These are phyloP conservation scores for Labeo catla DNA, from an alignment of 2,113 vertebrate species.

Conservation along the genomic window DNA sequence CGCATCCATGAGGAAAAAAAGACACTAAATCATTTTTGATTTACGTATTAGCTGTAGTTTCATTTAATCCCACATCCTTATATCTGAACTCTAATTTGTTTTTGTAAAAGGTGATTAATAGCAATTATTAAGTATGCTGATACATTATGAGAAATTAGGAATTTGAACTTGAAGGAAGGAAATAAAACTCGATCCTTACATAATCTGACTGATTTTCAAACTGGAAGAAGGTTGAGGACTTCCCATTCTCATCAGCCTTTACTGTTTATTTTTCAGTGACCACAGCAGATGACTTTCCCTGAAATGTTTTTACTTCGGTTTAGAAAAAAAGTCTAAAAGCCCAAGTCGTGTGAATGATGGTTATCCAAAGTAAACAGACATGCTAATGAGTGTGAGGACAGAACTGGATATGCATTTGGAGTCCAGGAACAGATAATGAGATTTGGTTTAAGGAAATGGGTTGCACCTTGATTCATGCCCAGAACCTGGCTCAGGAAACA, in stretches of 20 bases:
- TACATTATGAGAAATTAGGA: background rate
- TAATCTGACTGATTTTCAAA: slow-evolving; percentile 36
- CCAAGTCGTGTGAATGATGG: slow-evolving; percentile 37
- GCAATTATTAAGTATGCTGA: background rate
- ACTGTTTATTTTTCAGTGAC: slow-evolving; percentile 67
- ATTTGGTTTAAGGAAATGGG: slow-evolving; percentile 43
- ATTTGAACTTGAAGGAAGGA: slow-evolving; percentile 18
- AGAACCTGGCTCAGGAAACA: slow-evolving; percentile 24
- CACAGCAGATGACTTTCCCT: slow-evolving; percentile 67
- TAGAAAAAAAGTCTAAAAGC: slow-evolving; percentile 16
- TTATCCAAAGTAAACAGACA: slow-evolving; percentile 50
- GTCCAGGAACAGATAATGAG: slow-evolving; percentile 17
- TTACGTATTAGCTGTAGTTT: background rate
- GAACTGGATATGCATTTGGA: slow-evolving; percentile 7
- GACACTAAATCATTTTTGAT: background rate
- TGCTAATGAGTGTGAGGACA: slow-evolving; percentile 42
- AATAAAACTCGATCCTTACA: slow-evolving; percentile 11
- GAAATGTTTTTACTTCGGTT: slow-evolving; percentile 40
- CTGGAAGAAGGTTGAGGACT: slow-evolving; percentile 16
- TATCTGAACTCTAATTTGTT: slow-evolving; percentile 66
- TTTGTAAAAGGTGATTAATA: background rate
- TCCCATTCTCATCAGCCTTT: slow-evolving; percentile 19
- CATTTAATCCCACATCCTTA: slow-evolving; percentile 60
- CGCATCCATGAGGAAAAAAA: slow-evolving; percentile 37
- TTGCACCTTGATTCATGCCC: slow-evolving; percentile 39